Conservation (phyloP, 2,113 vertebrate genomes). For the Crypturellus undulatus region DNA sequence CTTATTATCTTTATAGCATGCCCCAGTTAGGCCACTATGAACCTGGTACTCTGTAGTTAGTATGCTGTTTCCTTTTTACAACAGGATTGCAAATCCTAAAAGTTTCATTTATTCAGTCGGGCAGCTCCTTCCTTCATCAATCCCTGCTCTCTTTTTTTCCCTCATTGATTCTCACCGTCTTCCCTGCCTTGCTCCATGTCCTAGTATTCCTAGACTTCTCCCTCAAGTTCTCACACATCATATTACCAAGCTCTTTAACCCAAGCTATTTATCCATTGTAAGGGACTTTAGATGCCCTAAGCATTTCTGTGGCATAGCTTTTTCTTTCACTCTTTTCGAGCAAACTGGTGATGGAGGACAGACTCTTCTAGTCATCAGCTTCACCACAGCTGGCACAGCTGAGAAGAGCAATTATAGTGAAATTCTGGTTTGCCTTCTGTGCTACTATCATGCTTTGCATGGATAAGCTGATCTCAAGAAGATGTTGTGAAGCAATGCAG, state of each 20-base stretch:
- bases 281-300: neutral
- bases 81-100: neutral
- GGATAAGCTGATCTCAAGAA: neutral
- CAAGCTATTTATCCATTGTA: neutral
- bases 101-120: neutral
- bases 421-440: neutral
- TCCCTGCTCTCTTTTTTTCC: neutral
- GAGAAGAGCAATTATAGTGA: neutral
- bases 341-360: neutral
- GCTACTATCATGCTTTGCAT: neutral
- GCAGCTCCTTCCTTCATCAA: neutral
- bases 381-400: neutral
- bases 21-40: neutral
- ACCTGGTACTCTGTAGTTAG: neutral
- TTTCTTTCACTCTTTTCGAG: neutral
- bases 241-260: neutral
- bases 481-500: neutral
- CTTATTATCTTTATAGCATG: conserved; percentile 17
- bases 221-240: neutral
- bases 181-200: neutral
- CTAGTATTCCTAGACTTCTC: neutral
- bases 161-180: neutral
- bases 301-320: neutral
- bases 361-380: neutral
- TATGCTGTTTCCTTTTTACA: neutral